phyloP scores from a whole-genome alignment of 2,797 vertebrate genomes.

The Leptatherina wallacei region DNA sequence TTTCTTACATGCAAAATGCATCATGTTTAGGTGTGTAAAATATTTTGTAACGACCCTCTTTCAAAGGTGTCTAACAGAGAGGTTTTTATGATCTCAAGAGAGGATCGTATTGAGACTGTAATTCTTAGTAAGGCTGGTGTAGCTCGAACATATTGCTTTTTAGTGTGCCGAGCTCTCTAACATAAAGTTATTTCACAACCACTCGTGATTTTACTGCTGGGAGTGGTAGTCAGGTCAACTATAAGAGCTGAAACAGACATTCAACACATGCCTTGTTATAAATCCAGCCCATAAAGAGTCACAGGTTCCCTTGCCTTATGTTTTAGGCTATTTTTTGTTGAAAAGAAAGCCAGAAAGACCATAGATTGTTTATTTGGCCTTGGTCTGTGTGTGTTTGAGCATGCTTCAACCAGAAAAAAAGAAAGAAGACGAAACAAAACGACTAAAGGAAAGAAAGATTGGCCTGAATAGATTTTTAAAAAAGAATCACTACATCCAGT shows the following conservation, averaged over 20 bases:
- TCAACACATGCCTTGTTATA: constrained; percentile 20
- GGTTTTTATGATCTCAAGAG: constrained; percentile 27
- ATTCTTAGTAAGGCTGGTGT: constrained; percentile 33
- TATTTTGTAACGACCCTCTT: constrained; percentile 33
- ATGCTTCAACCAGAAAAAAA: background rate
- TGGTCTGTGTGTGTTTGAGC: background rate
- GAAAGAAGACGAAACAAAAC: background rate
- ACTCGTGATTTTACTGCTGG: constrained; percentile 59
- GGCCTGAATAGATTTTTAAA: background rate
- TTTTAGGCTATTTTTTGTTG: constrained; percentile 1
- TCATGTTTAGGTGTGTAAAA: constrained; percentile 31
- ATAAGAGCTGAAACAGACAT: constrained; percentile 32
- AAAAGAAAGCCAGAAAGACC: constrained; percentile 2
- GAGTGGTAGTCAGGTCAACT: constrained; percentile 48
- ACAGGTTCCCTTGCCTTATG: constrained; percentile 1
- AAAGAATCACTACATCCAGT: background rate
- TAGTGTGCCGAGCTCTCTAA: constrained; percentile 13
- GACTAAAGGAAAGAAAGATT: background rate
- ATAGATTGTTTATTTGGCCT: background rate
- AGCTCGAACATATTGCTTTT: constrained; percentile 29
- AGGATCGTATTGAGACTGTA: constrained; percentile 29
- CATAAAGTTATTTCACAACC: constrained; percentile 61
- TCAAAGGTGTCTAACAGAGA: constrained; percentile 44
- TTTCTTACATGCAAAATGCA: constrained; percentile 6
- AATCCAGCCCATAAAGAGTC: constrained; percentile 22